A percentile compares a stretch with the other conserved stretches of the same genome.
phyloP scores from a whole-genome alignment of 2,113 vertebrate species.

The Aegotheles bennettii region DNA sequence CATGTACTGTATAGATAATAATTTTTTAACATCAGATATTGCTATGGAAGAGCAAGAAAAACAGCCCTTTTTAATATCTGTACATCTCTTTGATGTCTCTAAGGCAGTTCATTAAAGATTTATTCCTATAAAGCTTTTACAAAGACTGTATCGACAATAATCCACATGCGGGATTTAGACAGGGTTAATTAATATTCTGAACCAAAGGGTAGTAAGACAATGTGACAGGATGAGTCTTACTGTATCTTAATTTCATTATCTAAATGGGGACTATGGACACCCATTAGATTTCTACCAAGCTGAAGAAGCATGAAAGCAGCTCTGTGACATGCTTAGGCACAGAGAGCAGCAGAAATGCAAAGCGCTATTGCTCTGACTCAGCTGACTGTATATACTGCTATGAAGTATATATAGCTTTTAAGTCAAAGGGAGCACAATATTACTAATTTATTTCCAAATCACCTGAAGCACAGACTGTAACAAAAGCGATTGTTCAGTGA shows the following conservation, averaged over 20 bases:
- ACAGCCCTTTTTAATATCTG: neutral
- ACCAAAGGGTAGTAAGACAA: neutral
- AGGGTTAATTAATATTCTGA: neutral
- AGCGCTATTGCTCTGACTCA: neutral
- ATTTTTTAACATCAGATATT: neutral
- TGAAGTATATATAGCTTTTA: neutral
- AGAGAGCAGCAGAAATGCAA: neutral
- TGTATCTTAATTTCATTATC: neutral
- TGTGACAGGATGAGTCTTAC: neutral
- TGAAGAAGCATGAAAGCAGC: neutral
- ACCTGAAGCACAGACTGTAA: neutral
- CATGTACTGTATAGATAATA: neutral
- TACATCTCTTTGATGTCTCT: neutral
- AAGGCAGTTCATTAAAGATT: neutral
- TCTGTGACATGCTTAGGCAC: neutral
- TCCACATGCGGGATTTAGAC: neutral
- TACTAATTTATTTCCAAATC: neutral
- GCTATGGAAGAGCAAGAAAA: neutral
- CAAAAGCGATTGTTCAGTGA: neutral
- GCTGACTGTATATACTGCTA: neutral
- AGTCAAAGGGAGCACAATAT: neutral
- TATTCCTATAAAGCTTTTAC: neutral
- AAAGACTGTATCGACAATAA: neutral
- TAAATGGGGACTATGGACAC: neutral
- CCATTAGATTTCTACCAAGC: neutral